These are phyloP conservation scores for Lerista edwardsae DNA, from an alignment of 2,797 vertebrate genomes.

Conservation along the genomic window DNA sequence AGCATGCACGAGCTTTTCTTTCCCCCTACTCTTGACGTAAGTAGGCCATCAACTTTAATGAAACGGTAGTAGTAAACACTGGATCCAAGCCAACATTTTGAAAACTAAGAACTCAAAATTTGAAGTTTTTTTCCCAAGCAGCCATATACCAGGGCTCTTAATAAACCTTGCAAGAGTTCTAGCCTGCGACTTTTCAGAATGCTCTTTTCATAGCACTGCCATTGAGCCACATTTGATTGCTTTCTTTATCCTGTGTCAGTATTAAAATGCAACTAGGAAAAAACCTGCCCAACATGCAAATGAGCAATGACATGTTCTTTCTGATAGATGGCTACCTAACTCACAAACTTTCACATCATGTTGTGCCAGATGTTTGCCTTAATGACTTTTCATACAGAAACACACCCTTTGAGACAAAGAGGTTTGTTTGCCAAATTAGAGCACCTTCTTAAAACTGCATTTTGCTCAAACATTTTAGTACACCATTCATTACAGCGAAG, in stretches of 20 bases:
- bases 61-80: conserved; percentile 22
- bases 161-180: neutral
- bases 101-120: neutral
- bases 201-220: neutral
- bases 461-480: neutral
- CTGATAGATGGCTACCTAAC: neutral
- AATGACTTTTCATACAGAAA: neutral
- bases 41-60: conserved; percentile 41
- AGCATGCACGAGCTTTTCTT: neutral
- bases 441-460: neutral
- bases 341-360: neutral
- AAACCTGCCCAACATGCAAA: neutral
- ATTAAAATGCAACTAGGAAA: too few species aligned
- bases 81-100: neutral
- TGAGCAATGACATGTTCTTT: neutral
- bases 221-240: neutral
- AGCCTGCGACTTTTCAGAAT: neutral
- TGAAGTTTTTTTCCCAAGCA: neutral
- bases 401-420: neutral
- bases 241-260: neutral
- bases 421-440: neutral
- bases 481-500: neutral
- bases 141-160: neutral
- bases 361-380: neutral
- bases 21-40: conserved; percentile 1